Conservation (phyloP, 2,113 vertebrate genomes). For the Nycticryphes semicollaris region DNA sequence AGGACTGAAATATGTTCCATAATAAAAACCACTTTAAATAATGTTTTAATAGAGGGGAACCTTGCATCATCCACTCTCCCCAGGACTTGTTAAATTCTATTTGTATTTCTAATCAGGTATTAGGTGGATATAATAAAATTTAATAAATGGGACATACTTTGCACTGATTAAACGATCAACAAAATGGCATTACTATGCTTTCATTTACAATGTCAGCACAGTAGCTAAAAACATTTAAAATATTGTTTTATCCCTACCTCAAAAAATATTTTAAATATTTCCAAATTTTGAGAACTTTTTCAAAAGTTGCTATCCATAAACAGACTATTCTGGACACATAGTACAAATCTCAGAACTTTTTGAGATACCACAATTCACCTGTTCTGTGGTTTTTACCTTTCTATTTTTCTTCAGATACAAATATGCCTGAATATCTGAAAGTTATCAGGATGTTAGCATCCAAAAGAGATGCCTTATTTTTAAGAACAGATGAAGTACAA, state of each 20-base stretch:
- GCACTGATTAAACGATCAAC: conserved; percentile 17
- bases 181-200: conserved; percentile 8
- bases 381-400: background rate
- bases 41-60: background rate
- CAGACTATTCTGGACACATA: background rate
- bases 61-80: background rate
- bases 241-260: background rate
- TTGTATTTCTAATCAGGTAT: conserved; percentile 9
- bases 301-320: background rate
- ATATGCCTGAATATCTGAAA: background rate
- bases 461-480: background rate
- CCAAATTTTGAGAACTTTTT: background rate
- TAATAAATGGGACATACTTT: conserved; percentile 20
- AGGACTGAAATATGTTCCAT: background rate
- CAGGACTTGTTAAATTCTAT: background rate
- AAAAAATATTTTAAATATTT: background rate
- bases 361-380: background rate
- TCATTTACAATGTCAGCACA: conserved; percentile 10
- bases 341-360: background rate
- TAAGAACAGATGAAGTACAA: background rate
- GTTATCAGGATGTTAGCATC: background rate
- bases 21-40: background rate
- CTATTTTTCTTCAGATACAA: background rate
- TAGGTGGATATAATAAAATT: conserved; percentile 27
- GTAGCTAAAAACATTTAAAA: background rate